Evolutionary conservation across 2,797 vertebrate genomes (phyloP), one percentile per base, ranked within the genome.

Genomic region (Acrocephalus scirpaceus): DNA sequence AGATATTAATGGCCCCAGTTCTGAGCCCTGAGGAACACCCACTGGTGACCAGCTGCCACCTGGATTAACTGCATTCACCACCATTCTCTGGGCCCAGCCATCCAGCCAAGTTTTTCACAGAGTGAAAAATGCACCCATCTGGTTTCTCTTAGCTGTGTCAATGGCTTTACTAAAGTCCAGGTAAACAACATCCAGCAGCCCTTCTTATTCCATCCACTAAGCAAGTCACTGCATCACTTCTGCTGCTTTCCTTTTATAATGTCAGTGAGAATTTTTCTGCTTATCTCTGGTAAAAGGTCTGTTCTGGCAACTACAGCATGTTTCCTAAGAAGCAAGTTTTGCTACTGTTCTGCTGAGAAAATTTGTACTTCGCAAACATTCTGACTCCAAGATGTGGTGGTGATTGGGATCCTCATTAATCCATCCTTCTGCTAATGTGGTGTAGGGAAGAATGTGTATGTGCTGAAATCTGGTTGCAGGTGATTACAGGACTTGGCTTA

Each of bases 21-120:
- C 16, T 1, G 4, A 90, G 18, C 34, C 50, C 21, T 30, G 50
- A 16, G 27, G 15, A 54, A 4, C 22, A 58, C 11, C 5, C 21
- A 9, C 9, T 64, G 20, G 14, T 38, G 27, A 47, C 40, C 1
- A 0, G 16, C 21, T 0, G 0, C 25, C 19, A 32, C 3, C 29
- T 19, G 56, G 13, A 50, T 54, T 70, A 54, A 10, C 23, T 62
- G 19, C 16, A 9, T 47, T 77, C 30, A 13, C 7, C 16, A 29
- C 13, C 50, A 45, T n/a, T 42, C n/a, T 66, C 34, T 32, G 40
- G 8, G 50, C 25, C 10, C 5, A 6, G 17, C 8, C 13, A 23
- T n/a, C 20, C 23, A 44, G 34, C 8, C 38, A 11, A 11, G 1
- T 27, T 45, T 70, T 76, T 80, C 25, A 32, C n/a, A 4, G 9